Conservation (phyloP, 2,888 invertebrate genomes). For the Rapana venosa region DNA sequence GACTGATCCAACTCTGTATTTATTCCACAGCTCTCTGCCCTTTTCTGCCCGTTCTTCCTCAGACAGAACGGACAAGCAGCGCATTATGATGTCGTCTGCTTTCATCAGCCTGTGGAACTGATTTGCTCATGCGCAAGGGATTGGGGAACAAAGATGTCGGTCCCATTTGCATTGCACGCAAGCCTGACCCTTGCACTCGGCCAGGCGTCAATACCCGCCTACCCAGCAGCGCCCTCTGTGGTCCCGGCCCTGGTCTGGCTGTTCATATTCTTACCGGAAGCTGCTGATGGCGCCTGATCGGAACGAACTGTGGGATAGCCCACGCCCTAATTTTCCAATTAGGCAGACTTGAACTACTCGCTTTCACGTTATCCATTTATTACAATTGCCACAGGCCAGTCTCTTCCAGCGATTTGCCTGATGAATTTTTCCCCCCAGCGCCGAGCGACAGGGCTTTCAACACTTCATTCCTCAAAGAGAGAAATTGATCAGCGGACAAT, state of each 20-base stretch:
- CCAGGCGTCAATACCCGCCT: not conserved
- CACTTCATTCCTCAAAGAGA: conserved; percentile 42
- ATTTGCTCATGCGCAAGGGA: conserved; percentile 1
- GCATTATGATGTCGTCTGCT: conserved; percentile 16
- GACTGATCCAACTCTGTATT: not conserved
- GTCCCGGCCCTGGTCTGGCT: not conserved
- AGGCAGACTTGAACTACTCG: conserved; percentile 24
- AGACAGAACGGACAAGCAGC: not conserved
- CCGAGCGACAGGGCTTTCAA: not conserved
- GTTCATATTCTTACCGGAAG: conserved; percentile 42
- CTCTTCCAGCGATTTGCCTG: not conserved
- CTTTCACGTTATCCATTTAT: conserved; percentile 37
- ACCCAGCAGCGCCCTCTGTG: not conserved
- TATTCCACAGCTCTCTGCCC: not conserved
- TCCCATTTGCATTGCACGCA: conserved; percentile 37
- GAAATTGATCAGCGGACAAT: conserved; percentile 41
- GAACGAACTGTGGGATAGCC: conserved; percentile 35
- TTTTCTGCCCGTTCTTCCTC: not conserved
- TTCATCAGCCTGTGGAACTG: conserved; percentile 31
- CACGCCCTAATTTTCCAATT: conserved; percentile 45
- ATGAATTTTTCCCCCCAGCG: not conserved
- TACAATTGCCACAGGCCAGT: conserved; percentile 23
- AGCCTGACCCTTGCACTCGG: conserved; percentile 2
- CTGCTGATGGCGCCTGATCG: conserved; percentile 41
- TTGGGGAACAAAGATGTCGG: conserved; percentile 24